Conservation (phyloP, 2,797 vertebrate species). For the Threskiornis aethiopicus region DNA sequence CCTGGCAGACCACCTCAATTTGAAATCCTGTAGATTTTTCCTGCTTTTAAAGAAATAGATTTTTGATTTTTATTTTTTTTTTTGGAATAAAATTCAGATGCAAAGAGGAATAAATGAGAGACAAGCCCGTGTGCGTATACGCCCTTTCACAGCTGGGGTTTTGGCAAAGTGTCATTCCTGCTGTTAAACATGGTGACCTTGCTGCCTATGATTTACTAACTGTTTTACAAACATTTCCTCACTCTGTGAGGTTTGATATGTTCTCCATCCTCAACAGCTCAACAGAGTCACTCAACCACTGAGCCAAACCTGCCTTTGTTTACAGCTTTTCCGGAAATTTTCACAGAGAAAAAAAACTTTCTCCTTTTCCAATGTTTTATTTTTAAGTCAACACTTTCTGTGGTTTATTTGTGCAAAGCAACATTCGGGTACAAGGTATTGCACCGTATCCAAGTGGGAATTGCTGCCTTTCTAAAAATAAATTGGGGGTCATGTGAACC, state of each 20-base stretch:
- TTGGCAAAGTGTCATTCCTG: conserved; percentile 81
- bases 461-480: conserved; percentile 80
- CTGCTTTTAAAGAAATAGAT: neutral
- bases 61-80: too few relatives aligned
- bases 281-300: conserved; percentile 55
- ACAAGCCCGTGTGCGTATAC: conserved; percentile 67
- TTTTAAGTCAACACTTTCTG: conserved; percentile 91
- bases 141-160: conserved; percentile 89
- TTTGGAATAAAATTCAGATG: neutral
- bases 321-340: conserved; percentile 89
- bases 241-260: conserved; percentile 80
- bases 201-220: conserved; percentile 84
- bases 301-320: conserved; percentile 90
- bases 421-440: conserved; percentile 89
- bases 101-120: neutral
- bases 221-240: conserved; percentile 86
- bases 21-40: neutral
- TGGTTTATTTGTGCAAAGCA: conserved; percentile 92
- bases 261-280: conserved; percentile 80
- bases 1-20: neutral
- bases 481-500: conserved; percentile 80
- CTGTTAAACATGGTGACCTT: conserved; percentile 83
- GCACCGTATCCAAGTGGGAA: conserved; percentile 82
- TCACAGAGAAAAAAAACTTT: conserved; percentile 79
- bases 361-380: conserved; percentile 82